phyloP scores from a whole-genome alignment of 2,113 vertebrate genomes.

The Grammomys dolichurus region DNA sequence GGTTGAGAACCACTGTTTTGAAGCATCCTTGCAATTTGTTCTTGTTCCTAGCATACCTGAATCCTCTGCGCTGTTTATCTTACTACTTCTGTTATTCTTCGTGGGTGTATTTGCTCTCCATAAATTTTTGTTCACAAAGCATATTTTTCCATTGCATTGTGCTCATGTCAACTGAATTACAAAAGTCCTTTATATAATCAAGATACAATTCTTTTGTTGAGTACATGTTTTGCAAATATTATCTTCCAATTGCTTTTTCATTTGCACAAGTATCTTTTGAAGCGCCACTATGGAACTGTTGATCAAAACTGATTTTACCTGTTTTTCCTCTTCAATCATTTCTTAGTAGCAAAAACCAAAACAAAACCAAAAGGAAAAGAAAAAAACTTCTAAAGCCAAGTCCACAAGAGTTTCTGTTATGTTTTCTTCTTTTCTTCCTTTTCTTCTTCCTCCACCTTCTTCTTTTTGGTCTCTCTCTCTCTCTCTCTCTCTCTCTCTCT shows the following conservation, averaged over 20 bases:
- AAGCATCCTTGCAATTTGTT: background rate
- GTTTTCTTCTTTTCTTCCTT: background rate
- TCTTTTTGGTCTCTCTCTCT: background rate
- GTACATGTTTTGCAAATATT: constrained; percentile 19
- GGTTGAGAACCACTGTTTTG: background rate
- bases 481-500: too few species aligned
- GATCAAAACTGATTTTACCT: background rate
- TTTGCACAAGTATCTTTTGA: constrained; percentile 17
- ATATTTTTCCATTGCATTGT: background rate
- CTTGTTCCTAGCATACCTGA: background rate
- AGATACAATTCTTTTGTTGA: background rate
- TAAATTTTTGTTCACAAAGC: background rate
- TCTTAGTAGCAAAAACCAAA: background rate
- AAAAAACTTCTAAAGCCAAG: background rate
- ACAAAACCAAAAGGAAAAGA: background rate
- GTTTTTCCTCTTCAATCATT: background rate
- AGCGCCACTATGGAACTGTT: background rate
- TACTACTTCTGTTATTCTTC: background rate
- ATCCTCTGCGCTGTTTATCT: background rate
- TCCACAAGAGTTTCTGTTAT: background rate
- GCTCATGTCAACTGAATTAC: background rate
- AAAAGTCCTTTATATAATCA: background rate
- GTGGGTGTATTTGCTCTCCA: background rate
- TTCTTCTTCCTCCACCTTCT: background rate
- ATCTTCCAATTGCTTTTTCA: constrained; percentile 29